phyloP scores from a whole-genome alignment of 92 coral and sea anemone species.

The Meandrina meandrites region DNA sequence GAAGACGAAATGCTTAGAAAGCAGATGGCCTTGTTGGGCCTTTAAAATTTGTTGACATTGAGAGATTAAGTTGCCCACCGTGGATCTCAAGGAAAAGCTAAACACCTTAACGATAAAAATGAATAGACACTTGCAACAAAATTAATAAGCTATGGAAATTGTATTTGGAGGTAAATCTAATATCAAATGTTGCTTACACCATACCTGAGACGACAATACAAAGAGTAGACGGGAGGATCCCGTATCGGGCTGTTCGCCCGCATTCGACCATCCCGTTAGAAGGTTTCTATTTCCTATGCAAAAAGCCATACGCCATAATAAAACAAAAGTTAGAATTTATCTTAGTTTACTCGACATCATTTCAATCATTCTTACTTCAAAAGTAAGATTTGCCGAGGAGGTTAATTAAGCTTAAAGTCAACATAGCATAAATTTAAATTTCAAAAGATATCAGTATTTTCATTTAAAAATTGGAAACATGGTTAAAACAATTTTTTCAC shows the following conservation, averaged over 20 bases:
- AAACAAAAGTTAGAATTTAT: background rate
- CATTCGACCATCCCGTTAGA: conserved; percentile 11
- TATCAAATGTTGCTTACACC: background rate
- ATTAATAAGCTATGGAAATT: too few relatives aligned
- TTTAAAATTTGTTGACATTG: too few relatives aligned
- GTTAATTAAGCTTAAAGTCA: background rate
- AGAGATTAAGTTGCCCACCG: too few relatives aligned
- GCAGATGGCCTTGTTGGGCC: too few relatives aligned
- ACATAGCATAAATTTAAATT: background rate
- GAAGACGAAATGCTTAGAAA: background rate
- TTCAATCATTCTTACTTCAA: background rate
- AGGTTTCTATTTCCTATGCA: background rate
- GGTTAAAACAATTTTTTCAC: background rate
- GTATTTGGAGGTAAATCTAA: background rate
- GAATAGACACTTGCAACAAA: too few relatives aligned
- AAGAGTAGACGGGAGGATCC: background rate
- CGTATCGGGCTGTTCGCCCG: background rate
- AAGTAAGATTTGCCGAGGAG: background rate
- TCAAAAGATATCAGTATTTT: background rate
- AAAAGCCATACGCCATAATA: too few relatives aligned
- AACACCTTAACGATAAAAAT: too few relatives aligned
- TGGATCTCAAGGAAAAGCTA: too few relatives aligned
- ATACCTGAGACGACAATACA: conserved; percentile 23
- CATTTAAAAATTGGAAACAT: background rate
- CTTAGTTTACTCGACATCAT: background rate